Base-by-base conservation (phyloP, 2,797 vertebrate genomes). In the Lutjanus argentimaculatus region DNA sequence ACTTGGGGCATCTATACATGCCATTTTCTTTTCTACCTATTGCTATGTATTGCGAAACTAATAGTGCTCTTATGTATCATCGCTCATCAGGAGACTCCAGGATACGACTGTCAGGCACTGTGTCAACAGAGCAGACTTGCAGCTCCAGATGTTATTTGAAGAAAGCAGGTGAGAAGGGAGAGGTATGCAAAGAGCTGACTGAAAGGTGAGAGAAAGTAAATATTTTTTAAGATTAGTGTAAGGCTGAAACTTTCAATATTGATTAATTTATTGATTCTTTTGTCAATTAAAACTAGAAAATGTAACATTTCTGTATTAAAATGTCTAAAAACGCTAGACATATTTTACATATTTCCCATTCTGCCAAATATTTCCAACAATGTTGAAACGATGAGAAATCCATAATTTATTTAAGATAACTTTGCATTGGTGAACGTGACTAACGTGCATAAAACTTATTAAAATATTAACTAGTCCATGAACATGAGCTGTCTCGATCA, bases 61-160 rank as follows among this genome's bases (percentile, higher is more conserved):
- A 82, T 45, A 58, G 52, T 64, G 43, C 30, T 66, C 25, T 64
- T 19, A 25, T 56, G 77, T 59, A 22, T 40, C 59, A 56, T 82
- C 48, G 43, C 69, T 88, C 72, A 79, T 19, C 3, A 21, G 42
- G 36, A 55, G 48, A 36, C 66, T 71, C 52, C 16, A 58, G 67
- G 80, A 79, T 56, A 59, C n/a, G 36, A 46, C 72, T 63, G 77
- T 67, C 68, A 67, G 72, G 42, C 25, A 52, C 2, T 73, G 67
- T 40, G 65, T 77, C 62, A 64, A 69, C 21, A 0, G 1, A 74
- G 52, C 30, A 21, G 9, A n/a, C 36, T 17, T 4, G 6, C 3
- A 67, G 69, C 14, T 30, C 48, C 55, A 67, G 21, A 75, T 80
- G 66, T 78, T 55, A 64, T 10, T 4, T 67, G 36, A 53, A 59